A percentile compares a stretch with the other conserved stretches of the same genome.
phyloP scores from a whole-genome alignment of 2,113 vertebrate species.

The Peromyscus leucopus region DNA sequence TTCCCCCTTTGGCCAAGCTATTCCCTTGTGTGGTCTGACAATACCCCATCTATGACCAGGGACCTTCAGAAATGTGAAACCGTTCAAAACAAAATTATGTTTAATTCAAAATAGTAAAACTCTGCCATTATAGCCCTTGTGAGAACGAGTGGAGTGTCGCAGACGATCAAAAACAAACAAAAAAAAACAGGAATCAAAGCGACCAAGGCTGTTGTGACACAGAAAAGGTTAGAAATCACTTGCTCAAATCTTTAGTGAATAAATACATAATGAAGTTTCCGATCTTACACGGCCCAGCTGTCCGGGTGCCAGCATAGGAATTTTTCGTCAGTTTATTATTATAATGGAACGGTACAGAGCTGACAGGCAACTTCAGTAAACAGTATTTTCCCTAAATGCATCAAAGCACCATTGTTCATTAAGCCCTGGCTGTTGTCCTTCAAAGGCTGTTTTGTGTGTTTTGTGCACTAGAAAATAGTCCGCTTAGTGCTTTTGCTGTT shows the following conservation, averaged over 20 bases:
- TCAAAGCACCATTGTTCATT: background rate
- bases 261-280: constrained; percentile 49
- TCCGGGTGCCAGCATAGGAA: background rate
- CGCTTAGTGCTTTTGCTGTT: background rate
- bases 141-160: constrained; percentile 1
- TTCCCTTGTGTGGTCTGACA: background rate
- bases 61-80: constrained; percentile 33
- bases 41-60: background rate
- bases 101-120: constrained; percentile 59
- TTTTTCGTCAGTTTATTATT: background rate
- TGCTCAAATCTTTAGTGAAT: constrained; percentile 30
- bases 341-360: background rate
- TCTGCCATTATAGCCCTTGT: background rate
- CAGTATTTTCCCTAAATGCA: background rate
- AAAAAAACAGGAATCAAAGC: background rate
- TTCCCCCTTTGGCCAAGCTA: background rate
- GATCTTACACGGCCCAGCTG: background rate
- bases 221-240: background rate
- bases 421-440: background rate
- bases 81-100: constrained; percentile 58
- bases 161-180: background rate
- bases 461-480: background rate
- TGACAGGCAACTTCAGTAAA: background rate
- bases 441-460: background rate
- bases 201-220: background rate